Evolutionary conservation across 2,113 vertebrate species (phyloP), one percentile per base, ranked within the genome.

Genomic region (Cinclus cinclus): DNA sequence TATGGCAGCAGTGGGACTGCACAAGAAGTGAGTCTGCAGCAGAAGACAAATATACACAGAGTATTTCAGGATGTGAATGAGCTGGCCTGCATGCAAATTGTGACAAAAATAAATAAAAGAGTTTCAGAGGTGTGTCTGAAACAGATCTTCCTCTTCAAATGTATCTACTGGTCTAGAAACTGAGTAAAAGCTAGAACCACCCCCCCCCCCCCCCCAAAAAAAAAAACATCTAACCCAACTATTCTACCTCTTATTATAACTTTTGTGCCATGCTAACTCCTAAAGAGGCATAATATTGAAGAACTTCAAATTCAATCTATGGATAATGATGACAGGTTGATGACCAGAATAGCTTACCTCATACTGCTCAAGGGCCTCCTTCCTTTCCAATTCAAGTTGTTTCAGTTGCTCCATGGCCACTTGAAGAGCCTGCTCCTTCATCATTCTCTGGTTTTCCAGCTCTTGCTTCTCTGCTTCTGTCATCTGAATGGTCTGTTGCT

Each of bases 401-500:
- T 98, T 98, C 96, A 99, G 98, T 82, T 99, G 99, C 24, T 94
- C 65, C 99, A 99, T 98, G n/a, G 99, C 99, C 2, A 97, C 98
- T 82, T 99, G 98, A 71, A 99, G 98, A 13, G 99, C 99, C 10
- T 6, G 95, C 37, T 99, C 99, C 86, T 99, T 99, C 69, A 97
- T 91, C 75, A 97, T 52, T 4, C 98, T 98, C 91, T 99, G 97
- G 49, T 97, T 98, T 97, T 99, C 98, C 97, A 99, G 96, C 97
- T 99, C 98, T 98, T 99, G 98, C 93, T 99, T 99, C 98, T 99
- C 99, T 0, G 99, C 99, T 94, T 99, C 98, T 0, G 99, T 99
- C 85, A 98, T 98, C 17, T 98, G 98, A 95, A 99, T 99, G 92
- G 99, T 97, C 87, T 97, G 98, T 95, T 99, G 99, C 98, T 99